Conservation (phyloP, 2,797 vertebrate genomes). For the Sorex maritimensis region DNA sequence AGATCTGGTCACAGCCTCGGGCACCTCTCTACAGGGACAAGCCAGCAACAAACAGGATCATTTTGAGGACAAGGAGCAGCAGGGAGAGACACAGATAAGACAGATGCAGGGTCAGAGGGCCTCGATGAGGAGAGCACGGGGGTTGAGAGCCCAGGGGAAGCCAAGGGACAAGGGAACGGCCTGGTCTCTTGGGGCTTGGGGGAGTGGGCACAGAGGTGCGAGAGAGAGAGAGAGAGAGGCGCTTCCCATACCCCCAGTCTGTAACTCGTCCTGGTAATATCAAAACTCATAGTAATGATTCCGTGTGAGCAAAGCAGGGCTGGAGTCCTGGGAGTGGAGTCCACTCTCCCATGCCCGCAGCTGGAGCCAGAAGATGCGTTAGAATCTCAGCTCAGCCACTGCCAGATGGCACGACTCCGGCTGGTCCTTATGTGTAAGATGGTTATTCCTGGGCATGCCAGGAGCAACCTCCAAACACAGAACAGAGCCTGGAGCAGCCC, state of each 20-base stretch:
- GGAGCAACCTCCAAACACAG: too few relatives aligned
- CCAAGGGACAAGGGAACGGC: not conserved
- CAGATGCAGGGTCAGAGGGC: not conserved
- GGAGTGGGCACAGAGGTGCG: not conserved
- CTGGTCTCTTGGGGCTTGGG: too few relatives aligned
- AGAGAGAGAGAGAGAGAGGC: not conserved
- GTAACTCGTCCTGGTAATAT: not conserved
- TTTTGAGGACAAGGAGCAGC: not conserved
- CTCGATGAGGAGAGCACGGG: not conserved
- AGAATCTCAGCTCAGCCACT: not conserved
- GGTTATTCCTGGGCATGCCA: too few relatives aligned
- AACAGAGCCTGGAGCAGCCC: too few relatives aligned
- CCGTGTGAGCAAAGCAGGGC: not conserved
- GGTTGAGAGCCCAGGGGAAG: not conserved
- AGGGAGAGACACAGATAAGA: accelerated
- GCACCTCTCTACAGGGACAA: not conserved
- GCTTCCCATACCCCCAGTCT: not conserved
- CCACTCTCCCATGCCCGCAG: not conserved
- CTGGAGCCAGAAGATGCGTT: not conserved
- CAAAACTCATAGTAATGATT: not conserved
- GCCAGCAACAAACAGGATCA: not conserved
- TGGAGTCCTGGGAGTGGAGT: too few relatives aligned
- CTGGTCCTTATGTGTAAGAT: not conserved
- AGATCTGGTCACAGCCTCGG: accelerated
- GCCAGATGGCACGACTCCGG: slow-evolving; percentile 3